Evolutionary conservation across 1,140 invertebrate species (phyloP), one percentile per base, ranked within the genome.

Genomic region (Nasonia giraulti): DNA sequence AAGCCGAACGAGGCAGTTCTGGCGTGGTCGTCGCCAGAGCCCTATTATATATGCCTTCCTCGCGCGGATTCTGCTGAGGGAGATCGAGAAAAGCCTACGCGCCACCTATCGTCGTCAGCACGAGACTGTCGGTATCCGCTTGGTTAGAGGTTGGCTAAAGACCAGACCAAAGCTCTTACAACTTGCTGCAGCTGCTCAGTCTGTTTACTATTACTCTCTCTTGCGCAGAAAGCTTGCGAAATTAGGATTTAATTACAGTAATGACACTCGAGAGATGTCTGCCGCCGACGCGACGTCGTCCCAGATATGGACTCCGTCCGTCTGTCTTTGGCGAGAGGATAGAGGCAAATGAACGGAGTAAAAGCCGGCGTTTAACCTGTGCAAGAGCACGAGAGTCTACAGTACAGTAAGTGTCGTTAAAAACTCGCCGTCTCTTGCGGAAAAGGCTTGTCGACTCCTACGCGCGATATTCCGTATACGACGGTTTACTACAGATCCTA

Each of bases 381-480:
- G 55, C 55, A 3, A 14, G 5, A 44, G 40, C 7, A 17, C 47
- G 10, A 62, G 55, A 4, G 20, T 27, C 27, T 27, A 27, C 27
- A 27, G 27, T n/a, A 17, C 55, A n/a, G 17, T 62, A 62, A 7
- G 73, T 31, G 80, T 14, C n/a, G 33, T 74, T 74, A 55, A 73
- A 82, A 82, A 31, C 23, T n/a, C 12, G 8, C 10, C 8, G 33
- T 20, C 8, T 20, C 14, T 27, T 20, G 71, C 17, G 62, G 31
- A 74, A 82, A 82, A 82, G 80, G 69, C 69, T 74, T 82, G 69
- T 20, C 69, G 5, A 8, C 23, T 55, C 69, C 80, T 74, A 82
- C 80, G 71, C 69, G 20, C 50, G 50, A 7, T 62, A 62, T n/a
- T 62, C 20, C 20, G 17, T 62, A 62, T 62, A 62, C 55, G 55